Conservation (phyloP, 1,140 invertebrate genomes). For the Bombus waltoni region DNA sequence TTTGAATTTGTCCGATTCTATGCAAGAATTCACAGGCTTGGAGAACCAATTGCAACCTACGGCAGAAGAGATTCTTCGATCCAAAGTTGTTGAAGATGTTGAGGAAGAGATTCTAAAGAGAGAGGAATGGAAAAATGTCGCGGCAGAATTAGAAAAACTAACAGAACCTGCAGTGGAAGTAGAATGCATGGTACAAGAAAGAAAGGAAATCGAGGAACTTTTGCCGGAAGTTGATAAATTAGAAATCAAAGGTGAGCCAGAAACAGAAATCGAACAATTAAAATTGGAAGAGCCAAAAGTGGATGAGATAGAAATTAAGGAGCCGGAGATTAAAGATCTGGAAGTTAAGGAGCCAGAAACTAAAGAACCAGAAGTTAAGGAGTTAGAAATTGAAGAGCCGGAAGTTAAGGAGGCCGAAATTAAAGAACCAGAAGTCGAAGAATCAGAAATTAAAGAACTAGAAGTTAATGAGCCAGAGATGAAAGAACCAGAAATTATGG, state of each 20-base stretch:
- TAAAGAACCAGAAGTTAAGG: not conserved
- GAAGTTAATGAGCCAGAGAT: not conserved
- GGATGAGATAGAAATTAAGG: not conserved
- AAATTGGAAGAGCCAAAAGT: not conserved
- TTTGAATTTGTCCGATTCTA: slow-evolving; percentile 71
- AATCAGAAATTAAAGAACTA: not conserved
- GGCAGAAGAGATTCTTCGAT: not conserved
- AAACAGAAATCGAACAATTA: not conserved
- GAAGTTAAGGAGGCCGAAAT: not conserved
- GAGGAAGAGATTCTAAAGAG: not conserved
- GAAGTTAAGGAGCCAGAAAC: not conserved
- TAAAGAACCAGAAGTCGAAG: not conserved
- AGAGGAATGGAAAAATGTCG: slow-evolving; percentile 50
- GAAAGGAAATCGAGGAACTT: not conserved
- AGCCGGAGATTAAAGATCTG: not conserved
- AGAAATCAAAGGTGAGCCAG: not conserved
- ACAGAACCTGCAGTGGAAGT: not conserved
- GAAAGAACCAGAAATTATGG: not conserved
- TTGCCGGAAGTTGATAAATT: not conserved
- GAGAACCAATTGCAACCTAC: slow-evolving; percentile 45
- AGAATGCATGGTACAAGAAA: not conserved
- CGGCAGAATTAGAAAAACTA: slow-evolving; percentile 54
- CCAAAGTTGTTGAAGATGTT: not conserved
- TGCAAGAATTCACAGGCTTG: slow-evolving; percentile 74
- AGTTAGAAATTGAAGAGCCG: not conserved